Evolutionary conservation across 2,888 invertebrate species (phyloP).

Genomic region (Melolontha melolontha): DNA sequence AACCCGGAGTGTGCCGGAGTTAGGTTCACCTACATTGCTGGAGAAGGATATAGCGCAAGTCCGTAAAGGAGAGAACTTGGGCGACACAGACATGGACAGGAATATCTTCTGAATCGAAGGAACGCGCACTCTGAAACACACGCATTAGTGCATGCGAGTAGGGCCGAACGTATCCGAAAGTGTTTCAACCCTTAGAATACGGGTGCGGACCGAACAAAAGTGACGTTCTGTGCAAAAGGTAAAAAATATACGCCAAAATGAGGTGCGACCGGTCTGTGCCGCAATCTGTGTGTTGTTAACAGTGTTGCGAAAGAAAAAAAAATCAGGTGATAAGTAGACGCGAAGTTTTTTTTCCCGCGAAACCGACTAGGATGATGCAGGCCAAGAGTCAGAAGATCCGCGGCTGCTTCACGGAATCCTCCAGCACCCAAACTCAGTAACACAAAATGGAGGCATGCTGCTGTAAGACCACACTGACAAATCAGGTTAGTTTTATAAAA

Average conservation of each 20-base stretch:
- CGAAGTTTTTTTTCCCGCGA: conserved; percentile 21
- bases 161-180: conserved; percentile 55
- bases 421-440: conserved; percentile 56
- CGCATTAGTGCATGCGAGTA: conserved; percentile 56
- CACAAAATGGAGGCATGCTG: conserved; percentile 60
- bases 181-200: conserved; percentile 59
- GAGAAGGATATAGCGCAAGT: conserved; percentile 48
- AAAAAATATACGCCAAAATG: conserved; percentile 54
- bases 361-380: conserved; percentile 50
- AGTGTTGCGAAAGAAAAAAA: conserved; percentile 23
- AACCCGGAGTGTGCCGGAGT: conserved; percentile 40
- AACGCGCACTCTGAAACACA: conserved; percentile 50
- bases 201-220: conserved; percentile 60
- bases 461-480: conserved; percentile 62
- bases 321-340: conserved; percentile 6
- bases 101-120: conserved; percentile 42
- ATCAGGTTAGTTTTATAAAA: conserved; percentile 59
- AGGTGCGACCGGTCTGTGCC: conserved; percentile 52
- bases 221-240: conserved; percentile 51
- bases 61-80: conserved; percentile 39
- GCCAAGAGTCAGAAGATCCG: conserved; percentile 53
- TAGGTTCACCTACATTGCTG: conserved; percentile 50
- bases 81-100: conserved; percentile 38
- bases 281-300: conserved; percentile 48
- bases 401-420: conserved; percentile 54